Evolutionary conservation across 2,797 vertebrate species (phyloP), one percentile per base, ranked within the genome.

Genomic region (Mallotus villosus): DNA sequence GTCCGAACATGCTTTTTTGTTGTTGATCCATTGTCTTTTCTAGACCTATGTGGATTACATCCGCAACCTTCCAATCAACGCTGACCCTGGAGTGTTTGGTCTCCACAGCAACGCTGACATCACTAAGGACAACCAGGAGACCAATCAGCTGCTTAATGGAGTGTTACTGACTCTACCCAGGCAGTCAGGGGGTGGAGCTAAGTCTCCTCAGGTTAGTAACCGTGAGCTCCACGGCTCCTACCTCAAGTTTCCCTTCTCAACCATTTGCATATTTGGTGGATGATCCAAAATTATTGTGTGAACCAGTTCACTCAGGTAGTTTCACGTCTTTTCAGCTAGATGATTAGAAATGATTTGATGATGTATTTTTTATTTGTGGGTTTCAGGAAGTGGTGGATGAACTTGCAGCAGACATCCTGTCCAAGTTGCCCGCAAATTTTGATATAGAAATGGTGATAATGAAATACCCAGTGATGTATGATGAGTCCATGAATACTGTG

Each of bases 401-500:
- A 19, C 84, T 98, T 81, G 95, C 93, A 2, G 92, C 92, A 66
- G 96, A 97, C 78, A 93, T 98, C 73, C 87, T 99, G 25, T 94
- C 93, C 58, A 98, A 95, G 85, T 89, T 98, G 8, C 96, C 96
- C 12, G 68, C 60, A 2, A 92, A 93, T 77, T 97, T 97, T 88
- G 87, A 97, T 76, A 67, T 95, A 41, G 84, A 95, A 76, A 78
- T 80, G 67, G 92, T 97, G 77, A 92, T 95, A 68, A 84, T 88
- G 6, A 81, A 86, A 79, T 98, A 97, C 76, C 96, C 96, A 1
- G 94, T 97, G 29, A 82, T 93, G 78, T 98, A 97, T 63, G 90
- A 95, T 51, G 96, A 98, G 76, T 98, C 96, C 14, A 98, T 99
- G 97, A 97, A 98, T 73, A 96, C 96, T 0, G 97, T 99, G 72